Conservation (phyloP, 2,888 invertebrate species). For the Drosophila emarginata region DNA sequence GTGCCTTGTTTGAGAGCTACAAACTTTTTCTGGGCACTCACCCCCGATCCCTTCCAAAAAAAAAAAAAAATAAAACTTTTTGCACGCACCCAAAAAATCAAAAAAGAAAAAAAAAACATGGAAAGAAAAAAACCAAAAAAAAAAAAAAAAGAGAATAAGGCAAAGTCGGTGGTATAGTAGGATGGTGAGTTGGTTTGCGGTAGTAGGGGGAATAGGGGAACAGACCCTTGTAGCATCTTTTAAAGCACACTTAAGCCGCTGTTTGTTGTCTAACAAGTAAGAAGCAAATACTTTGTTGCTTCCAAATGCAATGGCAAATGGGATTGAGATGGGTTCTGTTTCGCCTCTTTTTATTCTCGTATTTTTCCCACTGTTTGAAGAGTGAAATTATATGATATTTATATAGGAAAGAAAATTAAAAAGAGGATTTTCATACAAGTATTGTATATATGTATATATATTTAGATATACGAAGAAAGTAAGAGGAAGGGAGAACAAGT, state of each 20-base stretch:
- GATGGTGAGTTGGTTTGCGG: no score
- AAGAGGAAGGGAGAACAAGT: background rate
- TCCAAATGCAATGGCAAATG: constrained; percentile 15
- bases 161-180: background rate
- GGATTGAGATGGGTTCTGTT: constrained; percentile 18
- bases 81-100: constrained; percentile 46
- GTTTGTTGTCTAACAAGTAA: constrained; percentile 22
- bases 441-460: no score
- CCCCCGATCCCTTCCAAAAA: background rate
- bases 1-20: constrained; percentile 43
- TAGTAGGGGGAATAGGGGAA: background rate
- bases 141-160: constrained; percentile 11
- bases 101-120: constrained; percentile 3
- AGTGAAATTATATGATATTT: constrained; percentile 17
- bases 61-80: constrained; percentile 40
- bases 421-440: constrained; percentile 6
- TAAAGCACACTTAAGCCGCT: constrained; percentile 56
- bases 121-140: background rate
- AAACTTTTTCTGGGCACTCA: constrained; percentile 47
- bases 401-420: constrained; percentile 10
- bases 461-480: background rate
- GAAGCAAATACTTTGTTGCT: constrained; percentile 33
- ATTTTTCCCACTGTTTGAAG: constrained; percentile 7
- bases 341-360: background rate
- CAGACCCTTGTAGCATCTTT: constrained; percentile 37